Evolutionary conservation across 2,113 vertebrate species (phyloP).

Genomic region (Nothoprocta perdicaria): DNA sequence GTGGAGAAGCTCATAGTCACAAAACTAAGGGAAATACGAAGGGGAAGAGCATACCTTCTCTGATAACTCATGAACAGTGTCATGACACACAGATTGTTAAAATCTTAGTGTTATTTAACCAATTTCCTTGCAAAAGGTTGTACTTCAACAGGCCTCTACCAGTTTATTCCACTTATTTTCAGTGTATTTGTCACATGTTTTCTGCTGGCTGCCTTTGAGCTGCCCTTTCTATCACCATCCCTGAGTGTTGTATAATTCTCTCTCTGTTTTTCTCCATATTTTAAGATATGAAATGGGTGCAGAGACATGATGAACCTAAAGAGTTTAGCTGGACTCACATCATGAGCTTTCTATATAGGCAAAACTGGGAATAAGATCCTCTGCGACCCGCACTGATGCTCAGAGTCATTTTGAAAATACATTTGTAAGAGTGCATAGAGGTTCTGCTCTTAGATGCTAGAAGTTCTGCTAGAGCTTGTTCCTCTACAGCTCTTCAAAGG

Average conservation of each 20-base stretch:
- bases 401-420: background rate
- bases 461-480: background rate
- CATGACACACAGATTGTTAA: background rate
- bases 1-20: background rate
- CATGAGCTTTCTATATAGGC: background rate
- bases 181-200: background rate
- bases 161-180: background rate
- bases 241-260: background rate
- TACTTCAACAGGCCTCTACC: background rate
- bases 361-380: background rate
- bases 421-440: background rate
- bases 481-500: background rate
- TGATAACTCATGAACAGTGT: rapidly evolving
- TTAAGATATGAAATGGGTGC: background rate
- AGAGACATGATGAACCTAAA: background rate
- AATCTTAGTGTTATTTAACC: background rate
- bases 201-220: background rate
- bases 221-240: background rate
- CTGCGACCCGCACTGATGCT: background rate
- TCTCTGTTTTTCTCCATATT: background rate
- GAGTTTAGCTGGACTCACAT: background rate
- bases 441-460: background rate
- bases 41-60: background rate
- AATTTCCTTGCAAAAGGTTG: background rate
- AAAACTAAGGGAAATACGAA: background rate